Base-by-base conservation (phyloP, 2,797 vertebrate species). In the Acomys russatus region DNA sequence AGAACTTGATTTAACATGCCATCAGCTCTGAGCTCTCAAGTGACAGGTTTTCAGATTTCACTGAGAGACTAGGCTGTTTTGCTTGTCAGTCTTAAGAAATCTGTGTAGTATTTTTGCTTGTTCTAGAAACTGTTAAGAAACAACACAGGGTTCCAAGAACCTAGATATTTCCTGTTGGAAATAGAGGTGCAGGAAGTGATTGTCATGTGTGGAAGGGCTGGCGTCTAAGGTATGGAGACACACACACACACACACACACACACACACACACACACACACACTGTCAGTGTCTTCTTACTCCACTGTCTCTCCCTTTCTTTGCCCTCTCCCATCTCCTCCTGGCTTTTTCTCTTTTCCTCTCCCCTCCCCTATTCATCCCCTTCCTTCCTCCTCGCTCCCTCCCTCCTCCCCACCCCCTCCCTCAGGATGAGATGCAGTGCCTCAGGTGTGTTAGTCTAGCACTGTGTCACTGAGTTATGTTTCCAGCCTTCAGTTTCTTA, bases 141-240 rank as follows among this genome's bases (percentile, higher is more conserved):
- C 8, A 93, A 51, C 63, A 90, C 33, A 82, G 64, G 88, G 23
- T 82, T 92, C 49, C 44, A 93, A 79, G 66, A 87, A 70, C 23
- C 35, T 93, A n/a, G 44, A 95, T n/a, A 79, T 92, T 91, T 92
- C 68, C 28, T 76, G 14, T 84, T 95, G 83, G 38, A 92, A 66
- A 35, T 44, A 78, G 79, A 44, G 7, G 12, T 59, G 3, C 80
- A 38, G 30, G 56, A 80, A 76, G 35, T 71, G 63, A 23, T 86
- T 64, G 61, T 74, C 71, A 6, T 64, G 33, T 73, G 8, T 78
- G 35, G 68, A 95, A n/a, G 30, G 18, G 77, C 51, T 85, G 35
- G 15, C 77, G 17, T 77, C 63, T 83, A 30, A 91, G 76, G 73
- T n/a, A 14, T 95, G 56, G 76, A 86, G n/a, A 77, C 87, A 23